Base-by-base conservation (phyloP, 2,888 invertebrate species). In the Melanostoma scalare region DNA sequence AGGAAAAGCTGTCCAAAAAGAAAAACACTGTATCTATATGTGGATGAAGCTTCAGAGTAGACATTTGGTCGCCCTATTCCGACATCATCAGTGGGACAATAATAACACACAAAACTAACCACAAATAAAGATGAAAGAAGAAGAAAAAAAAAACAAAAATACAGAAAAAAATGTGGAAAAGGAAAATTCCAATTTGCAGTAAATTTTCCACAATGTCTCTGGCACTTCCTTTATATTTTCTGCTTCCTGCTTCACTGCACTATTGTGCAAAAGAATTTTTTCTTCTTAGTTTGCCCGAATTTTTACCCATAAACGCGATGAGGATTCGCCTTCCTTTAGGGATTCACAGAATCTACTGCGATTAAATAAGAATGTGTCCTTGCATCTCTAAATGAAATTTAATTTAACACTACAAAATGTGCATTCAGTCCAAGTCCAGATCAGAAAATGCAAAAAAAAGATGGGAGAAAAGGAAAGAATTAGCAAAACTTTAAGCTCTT, bases 321-420 rank as follows among this genome's bases (percentile, higher is more conserved):
- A 76, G 52, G 42, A 67, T 80, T 63, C 40, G 8, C 35, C 63
- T 30, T 67, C 65, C 6, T 60, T 61, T 52, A 8, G 4, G 46
- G 33, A 46, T 60, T 48, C 42, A 56, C 36, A 36, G 1, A 20
- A 20, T 20, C 20, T 20, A 20, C 44, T 55, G 58, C 30, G 56
- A 68, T 67, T 71, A 61, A 72, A 67, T 44, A 61, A 56, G 72
- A 73, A 65, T 82, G 50, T 77, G 68, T 73, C 80, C 73, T 79
- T 73, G 58, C 61, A 60, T 69, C 52, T 68, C 44, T 53, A 35
- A 68, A 82, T 68, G 63, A 30, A 56, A 30, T 78, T 68, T 75
- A 40, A 46, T 58, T 69, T 55, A 48, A 52, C 35, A 65, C 71
- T 58, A 61, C 55, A 6, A 44, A 73, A 68, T 71, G 63, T 73